These are phyloP conservation scores for Oncopeltus fasciatus DNA, from an alignment of 1,140 invertebrate species.

Conservation along the genomic window DNA sequence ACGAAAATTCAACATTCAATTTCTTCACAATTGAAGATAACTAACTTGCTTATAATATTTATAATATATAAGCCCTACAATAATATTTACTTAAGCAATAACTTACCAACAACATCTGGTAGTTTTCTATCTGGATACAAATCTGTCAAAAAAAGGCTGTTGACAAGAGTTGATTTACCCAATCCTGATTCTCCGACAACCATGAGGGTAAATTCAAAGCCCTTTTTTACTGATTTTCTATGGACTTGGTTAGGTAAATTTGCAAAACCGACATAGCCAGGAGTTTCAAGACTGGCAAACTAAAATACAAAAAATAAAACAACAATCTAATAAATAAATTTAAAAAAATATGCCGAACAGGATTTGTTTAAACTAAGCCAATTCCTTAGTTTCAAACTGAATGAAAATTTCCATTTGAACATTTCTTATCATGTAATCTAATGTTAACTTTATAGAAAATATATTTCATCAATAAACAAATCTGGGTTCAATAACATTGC, in stretches of 20 bases:
- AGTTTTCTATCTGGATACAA: constrained; percentile 78
- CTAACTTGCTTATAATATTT: no score
- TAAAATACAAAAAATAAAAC: constrained; percentile 30
- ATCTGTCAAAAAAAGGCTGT: constrained; percentile 94
- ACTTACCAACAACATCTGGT: constrained; percentile 70
- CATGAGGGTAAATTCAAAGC: constrained; percentile 97
- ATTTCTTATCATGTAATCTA: no score
- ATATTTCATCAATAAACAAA: no score
- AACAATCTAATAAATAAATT: background rate
- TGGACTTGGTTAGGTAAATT: constrained; percentile 91
- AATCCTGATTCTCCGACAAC: constrained; percentile 93
- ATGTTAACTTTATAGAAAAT: no score
- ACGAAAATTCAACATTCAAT: no score
- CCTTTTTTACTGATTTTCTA: constrained; percentile 91
- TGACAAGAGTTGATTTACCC: constrained; percentile 95
- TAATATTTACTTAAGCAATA: no score
- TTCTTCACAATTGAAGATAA: no score
- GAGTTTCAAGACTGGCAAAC: constrained; percentile 67
- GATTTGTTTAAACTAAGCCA: no score
- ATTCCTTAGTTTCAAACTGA: no score
- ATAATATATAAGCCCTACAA: no score
- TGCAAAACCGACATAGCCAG: constrained; percentile 84
- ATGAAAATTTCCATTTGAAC: no score
- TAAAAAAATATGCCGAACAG: background rate
- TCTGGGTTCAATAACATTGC: no score